Conservation (phyloP, 2,888 invertebrate species). For the Amphiduros pacificus region DNA sequence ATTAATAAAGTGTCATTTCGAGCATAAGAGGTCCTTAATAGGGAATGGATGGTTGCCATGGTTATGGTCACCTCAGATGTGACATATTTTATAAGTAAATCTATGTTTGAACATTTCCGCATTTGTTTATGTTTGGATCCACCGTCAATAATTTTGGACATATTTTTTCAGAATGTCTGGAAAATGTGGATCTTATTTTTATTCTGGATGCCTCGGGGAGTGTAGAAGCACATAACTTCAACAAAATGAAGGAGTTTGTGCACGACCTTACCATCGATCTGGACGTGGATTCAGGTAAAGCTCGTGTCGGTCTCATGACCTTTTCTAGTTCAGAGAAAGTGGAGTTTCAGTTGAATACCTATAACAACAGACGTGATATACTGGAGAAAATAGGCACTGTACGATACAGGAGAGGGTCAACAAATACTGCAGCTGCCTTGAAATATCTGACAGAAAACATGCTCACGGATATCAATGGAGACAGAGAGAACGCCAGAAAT, state of each 20-base stretch:
- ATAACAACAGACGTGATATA: conserved; percentile 7
- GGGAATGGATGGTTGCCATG: no score
- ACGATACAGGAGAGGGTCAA: conserved; percentile 7
- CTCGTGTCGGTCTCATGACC: not conserved
- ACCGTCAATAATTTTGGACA: not conserved
- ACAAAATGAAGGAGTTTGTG: conserved; percentile 12
- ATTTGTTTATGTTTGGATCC: no score
- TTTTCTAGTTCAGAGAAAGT: not conserved
- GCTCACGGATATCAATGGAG: conserved; percentile 3
- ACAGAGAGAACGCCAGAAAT: conserved; percentile 2
- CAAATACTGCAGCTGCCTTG: conserved; percentile 14
- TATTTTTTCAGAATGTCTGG: conserved; percentile 8
- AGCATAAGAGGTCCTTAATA: no score
- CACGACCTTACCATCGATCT: not conserved
- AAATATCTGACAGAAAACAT: not conserved
- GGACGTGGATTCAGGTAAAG: conserved; percentile 2
- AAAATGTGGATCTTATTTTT: conserved; percentile 14
- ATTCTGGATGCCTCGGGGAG: conserved; percentile 14
- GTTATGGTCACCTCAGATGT: no score
- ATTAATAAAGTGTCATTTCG: no score
- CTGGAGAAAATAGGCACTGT: not conserved
- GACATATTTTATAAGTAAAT: no score
- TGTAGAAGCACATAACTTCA: conserved; percentile 9
- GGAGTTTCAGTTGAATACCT: conserved; percentile 4
- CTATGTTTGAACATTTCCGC: no score